Base-by-base conservation (phyloP, 2,113 vertebrate species). In the Macheiramphus alcinus region DNA sequence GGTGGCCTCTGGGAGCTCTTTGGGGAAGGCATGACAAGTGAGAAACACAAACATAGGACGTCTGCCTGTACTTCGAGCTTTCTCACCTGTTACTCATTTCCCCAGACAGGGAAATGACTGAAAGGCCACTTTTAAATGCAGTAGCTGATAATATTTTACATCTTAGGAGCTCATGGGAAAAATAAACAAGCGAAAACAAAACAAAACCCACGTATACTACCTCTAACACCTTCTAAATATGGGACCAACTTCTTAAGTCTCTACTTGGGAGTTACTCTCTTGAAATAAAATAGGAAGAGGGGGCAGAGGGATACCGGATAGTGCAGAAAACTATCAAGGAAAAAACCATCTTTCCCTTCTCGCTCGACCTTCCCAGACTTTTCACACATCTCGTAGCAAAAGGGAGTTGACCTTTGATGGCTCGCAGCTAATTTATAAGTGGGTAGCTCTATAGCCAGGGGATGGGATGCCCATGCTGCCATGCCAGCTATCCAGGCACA, bases 11-110 rank as follows among this genome's bases (percentile, higher is more conserved):
- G 70, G 68, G 76, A 86, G 50, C 47, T 48, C 40, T 91, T 18
- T 68, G 48, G 91, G 68, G 38, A 66, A 72, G 50, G 72, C 26
- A 13, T 78, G 78, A 76, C 65, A 55, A 86, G 83, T 1, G 53
- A 94, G 73, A 94, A 93, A 74, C 48, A 80, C 70, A 93, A 93
- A 88, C 52, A 71, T 7, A 70, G 84, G 76, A 82, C 3, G 2
- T n/a, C 32, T 90, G 70, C 36, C 71, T 3, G 0, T 74, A 72
- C 80, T 26, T 13, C 1, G 4, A 85, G 58, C 50, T 80, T 78
- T 88, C 34, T 73, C 85, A 88, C 73, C 62, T 92, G 86, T 85
- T 96, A 90, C 70, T 90, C 61, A 79, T 94, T 94, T 93, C 82
- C 87, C 84, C 85, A 70, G 71, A 58, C 70, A 85, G 76, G 73